Evolutionary conservation across 2,797 vertebrate genomes (phyloP).

Genomic region (Fistularia tabacaria): DNA sequence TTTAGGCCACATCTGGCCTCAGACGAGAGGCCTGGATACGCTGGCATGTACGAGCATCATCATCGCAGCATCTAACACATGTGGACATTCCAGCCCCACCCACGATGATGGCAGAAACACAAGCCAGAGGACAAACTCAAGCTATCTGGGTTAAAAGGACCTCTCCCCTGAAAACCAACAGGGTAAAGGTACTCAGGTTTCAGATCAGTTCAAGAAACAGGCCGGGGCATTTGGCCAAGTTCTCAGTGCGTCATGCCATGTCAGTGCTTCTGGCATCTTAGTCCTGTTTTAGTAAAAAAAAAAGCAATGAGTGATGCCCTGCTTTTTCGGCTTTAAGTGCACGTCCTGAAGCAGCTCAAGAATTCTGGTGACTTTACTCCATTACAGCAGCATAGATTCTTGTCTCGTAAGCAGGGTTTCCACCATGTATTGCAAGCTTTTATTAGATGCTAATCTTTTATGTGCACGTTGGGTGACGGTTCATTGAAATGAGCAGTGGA

Average conservation of each 20-base stretch:
- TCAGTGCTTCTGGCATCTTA: slow-evolving; percentile 12
- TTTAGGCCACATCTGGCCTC: slow-evolving; percentile 46
- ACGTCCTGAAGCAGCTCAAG: slow-evolving; percentile 3
- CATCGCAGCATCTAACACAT: slow-evolving; percentile 17
- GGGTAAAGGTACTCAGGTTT: slow-evolving; percentile 25
- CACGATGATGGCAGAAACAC: slow-evolving; percentile 13
- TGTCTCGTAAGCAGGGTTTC: no score
- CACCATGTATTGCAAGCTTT: no score
- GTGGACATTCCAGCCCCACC: slow-evolving; percentile 22
- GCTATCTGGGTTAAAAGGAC: slow-evolving; percentile 22
- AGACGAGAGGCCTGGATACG: slow-evolving; percentile 28
- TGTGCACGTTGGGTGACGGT: no score
- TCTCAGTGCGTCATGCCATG: slow-evolving; percentile 20
- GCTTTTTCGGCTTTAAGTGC: slow-evolving; percentile 18
- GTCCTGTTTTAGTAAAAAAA: slow-evolving; percentile 6
- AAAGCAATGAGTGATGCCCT: slow-evolving; percentile 1
- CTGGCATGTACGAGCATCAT: slow-evolving; percentile 12
- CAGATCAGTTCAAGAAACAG: slow-evolving; percentile 15
- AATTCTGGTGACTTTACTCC: background rate
- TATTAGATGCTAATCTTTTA: no score
- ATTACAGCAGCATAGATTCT: background rate
- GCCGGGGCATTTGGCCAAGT: slow-evolving; percentile 13
- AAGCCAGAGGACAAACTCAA: slow-evolving; percentile 19
- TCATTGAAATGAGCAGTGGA: no score
- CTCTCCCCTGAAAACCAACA: slow-evolving; percentile 13